phyloP scores from a whole-genome alignment of 2,113 vertebrate genomes.

The Chionodraco myersi region DNA sequence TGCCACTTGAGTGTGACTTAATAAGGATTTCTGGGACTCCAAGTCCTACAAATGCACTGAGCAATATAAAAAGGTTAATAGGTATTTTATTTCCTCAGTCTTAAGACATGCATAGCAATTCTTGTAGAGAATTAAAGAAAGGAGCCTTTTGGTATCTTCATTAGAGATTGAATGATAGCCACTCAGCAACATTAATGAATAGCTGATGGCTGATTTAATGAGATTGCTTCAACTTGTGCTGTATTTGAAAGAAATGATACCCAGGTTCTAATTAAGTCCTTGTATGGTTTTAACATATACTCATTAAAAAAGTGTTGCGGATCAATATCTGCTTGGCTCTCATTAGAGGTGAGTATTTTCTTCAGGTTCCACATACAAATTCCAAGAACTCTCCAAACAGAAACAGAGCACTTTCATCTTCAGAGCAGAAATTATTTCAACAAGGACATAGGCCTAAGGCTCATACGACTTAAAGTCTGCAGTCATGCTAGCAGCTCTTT shows the following conservation, averaged over 20 bases:
- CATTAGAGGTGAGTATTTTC: neutral
- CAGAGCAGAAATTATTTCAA: neutral
- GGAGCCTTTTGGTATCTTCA: slow-evolving; percentile 29
- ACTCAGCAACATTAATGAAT: slow-evolving; percentile 40
- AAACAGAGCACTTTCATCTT: neutral
- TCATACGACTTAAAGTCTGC: neutral
- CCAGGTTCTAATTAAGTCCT: slow-evolving; percentile 36
- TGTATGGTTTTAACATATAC: slow-evolving; percentile 52
- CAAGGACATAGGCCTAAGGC: too few species aligned
- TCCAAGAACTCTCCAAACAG: slow-evolving; percentile 7
- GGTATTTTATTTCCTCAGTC: slow-evolving; percentile 55
- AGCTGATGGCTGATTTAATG: slow-evolving; percentile 47
- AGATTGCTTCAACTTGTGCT: slow-evolving; percentile 16
- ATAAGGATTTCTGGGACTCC: slow-evolving; percentile 76
- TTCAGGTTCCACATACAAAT: neutral
- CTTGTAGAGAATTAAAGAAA: slow-evolving; percentile 52
- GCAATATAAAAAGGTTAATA: slow-evolving; percentile 74
- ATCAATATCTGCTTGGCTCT: slow-evolving; percentile 38
- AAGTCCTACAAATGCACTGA: slow-evolving; percentile 53
- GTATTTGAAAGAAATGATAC: slow-evolving; percentile 21
- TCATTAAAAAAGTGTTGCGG: slow-evolving; percentile 24
- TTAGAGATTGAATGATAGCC: slow-evolving; percentile 38
- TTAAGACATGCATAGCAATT: slow-evolving; percentile 22
- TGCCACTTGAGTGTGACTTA: slow-evolving; percentile 65
- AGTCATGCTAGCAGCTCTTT: neutral